phyloP scores from a whole-genome alignment of 2,113 vertebrate species.

The Sinocyclocheilus maitianheensis region DNA sequence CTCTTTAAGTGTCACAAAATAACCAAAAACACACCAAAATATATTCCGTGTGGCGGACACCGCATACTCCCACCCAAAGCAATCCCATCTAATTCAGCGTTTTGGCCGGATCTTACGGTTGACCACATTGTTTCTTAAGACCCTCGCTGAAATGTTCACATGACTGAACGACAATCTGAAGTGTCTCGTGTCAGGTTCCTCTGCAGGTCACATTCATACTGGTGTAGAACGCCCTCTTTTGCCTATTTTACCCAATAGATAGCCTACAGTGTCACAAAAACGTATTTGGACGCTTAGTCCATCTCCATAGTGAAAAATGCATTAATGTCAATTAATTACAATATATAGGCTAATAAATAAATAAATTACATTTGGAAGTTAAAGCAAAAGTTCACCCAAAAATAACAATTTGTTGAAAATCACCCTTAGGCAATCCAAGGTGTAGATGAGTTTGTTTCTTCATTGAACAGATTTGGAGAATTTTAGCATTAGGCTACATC shows the following conservation, averaged over 20 bases:
- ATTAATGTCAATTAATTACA: neutral
- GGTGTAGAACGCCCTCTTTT: conserved; percentile 24
- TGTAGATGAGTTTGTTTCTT: no score
- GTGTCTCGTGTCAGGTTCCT: neutral
- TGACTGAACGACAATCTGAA: neutral
- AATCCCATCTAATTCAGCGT: neutral
- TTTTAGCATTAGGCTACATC: no score
- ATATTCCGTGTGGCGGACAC: neutral
- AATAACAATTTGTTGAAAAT: neutral
- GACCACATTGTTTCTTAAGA: neutral
- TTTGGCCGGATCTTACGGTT: neutral
- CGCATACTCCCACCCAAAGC: neutral
- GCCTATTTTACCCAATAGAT: neutral
- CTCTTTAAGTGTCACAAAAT: neutral
- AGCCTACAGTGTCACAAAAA: neutral
- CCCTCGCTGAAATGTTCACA: neutral
- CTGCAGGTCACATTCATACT: neutral
- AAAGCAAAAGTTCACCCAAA: no score
- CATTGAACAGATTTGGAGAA: no score
- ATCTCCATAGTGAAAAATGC: neutral
- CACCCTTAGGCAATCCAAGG: no score
- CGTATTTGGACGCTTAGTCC: no score
- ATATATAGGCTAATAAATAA: neutral
- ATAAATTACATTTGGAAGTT: neutral
- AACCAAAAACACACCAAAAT: neutral